Conservation (phyloP, 2,113 vertebrate species). For the Chiloscyllium plagiosum region DNA sequence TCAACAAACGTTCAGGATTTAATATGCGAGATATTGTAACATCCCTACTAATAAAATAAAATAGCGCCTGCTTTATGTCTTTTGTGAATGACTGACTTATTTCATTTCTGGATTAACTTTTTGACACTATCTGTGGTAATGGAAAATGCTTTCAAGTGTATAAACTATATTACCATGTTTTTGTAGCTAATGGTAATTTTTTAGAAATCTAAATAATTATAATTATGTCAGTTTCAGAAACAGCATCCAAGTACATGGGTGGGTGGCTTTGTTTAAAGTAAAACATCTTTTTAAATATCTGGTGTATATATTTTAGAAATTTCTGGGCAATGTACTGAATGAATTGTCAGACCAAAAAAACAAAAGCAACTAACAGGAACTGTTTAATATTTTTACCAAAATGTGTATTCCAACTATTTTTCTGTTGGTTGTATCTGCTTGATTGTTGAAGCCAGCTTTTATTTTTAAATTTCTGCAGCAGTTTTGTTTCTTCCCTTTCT, state of each 20-base stretch:
- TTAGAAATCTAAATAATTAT: not conserved
- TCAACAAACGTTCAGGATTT: not conserved
- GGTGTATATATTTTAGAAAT: not conserved
- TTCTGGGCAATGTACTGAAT: not conserved
- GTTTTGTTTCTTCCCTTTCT: not conserved
- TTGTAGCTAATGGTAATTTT: not conserved
- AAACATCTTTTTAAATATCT: not conserved
- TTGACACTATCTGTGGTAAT: too few relatives aligned
- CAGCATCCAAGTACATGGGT: not conserved
- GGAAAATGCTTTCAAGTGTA: not conserved
- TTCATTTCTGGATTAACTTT: not conserved
- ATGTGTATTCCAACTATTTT: not conserved
- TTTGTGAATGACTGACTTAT: not conserved
- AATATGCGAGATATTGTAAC: not conserved
- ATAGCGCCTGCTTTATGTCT: not conserved
- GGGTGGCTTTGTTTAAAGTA: not conserved
- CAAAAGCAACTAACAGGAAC: not conserved
- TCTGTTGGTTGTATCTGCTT: not conserved
- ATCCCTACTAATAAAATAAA: slow-evolving; percentile 1
- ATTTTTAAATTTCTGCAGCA: not conserved
- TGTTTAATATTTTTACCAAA: not conserved
- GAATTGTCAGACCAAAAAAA: not conserved
- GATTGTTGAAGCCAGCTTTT: too few relatives aligned
- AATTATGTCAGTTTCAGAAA: not conserved
- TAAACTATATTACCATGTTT: not conserved